These are phyloP conservation scores for Pteronura brasiliensis DNA, from an alignment of 2,113 vertebrate genomes.

Conservation along the genomic window DNA sequence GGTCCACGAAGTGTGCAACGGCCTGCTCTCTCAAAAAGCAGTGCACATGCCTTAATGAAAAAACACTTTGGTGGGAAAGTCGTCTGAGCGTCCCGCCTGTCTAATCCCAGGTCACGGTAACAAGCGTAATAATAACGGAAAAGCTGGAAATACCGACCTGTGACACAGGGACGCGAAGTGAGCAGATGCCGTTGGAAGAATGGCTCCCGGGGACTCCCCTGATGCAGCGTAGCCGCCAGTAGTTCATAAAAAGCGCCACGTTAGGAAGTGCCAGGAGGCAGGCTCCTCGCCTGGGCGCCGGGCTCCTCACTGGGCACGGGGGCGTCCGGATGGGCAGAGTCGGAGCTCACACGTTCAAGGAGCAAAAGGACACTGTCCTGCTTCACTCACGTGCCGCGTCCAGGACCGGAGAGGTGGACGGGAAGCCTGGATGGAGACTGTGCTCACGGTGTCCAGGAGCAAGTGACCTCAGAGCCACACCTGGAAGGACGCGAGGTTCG, in stretches of 20 bases:
- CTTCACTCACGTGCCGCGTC: accelerated
- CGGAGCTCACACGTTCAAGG: neutral
- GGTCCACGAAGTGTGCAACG: neutral
- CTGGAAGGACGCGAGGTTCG: neutral
- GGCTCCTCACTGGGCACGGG: neutral
- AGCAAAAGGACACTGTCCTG: neutral
- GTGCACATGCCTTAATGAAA: neutral
- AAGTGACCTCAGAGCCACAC: neutral
- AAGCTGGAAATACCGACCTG: neutral
- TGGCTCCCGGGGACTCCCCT: accelerated
- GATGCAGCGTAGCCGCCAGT: neutral
- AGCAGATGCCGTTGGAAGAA: neutral
- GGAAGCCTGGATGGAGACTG: neutral
- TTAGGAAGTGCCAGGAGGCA: neutral
- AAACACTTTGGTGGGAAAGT: neutral
- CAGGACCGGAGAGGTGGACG: neutral
- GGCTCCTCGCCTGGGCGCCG: accelerated
- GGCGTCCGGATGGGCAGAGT: neutral
- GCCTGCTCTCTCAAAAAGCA: neutral
- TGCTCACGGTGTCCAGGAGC: neutral
- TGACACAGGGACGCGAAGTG: neutral
- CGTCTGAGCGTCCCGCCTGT: accelerated
- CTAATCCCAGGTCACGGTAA: neutral
- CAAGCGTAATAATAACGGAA: neutral
- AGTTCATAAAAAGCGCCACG: neutral